These are phyloP conservation scores for Ypsolopha scabrella DNA, from an alignment of 2,888 invertebrate species.

Conservation along the genomic window DNA sequence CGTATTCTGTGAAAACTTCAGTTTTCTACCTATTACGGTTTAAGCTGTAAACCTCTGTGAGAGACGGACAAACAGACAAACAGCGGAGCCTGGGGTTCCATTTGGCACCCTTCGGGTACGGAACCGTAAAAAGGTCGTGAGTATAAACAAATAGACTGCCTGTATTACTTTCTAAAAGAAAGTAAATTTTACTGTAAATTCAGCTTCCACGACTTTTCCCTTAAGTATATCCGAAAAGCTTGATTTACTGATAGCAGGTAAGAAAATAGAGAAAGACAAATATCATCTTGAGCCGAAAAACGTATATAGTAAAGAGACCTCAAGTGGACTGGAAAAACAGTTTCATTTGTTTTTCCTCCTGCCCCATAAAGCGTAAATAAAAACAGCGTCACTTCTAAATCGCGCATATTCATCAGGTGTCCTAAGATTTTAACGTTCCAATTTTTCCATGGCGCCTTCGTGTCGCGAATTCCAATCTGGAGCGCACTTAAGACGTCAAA, in stretches of 20 bases:
- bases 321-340: background rate
- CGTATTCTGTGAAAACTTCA: too few species aligned
- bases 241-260: background rate
- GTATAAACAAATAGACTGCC: too few species aligned
- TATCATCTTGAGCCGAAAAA: background rate
- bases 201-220: background rate
- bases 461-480: slow-evolving; percentile 35
- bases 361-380: background rate
- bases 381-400: slow-evolving; percentile 10
- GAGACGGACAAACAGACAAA: too few species aligned
- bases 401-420: slow-evolving; percentile 19
- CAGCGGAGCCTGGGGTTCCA: too few species aligned
- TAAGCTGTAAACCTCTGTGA: too few species aligned
- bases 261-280: background rate
- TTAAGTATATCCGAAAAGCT: background rate
- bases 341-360: background rate
- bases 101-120: too few species aligned
- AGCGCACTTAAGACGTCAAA: slow-evolving; percentile 47
- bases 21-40: too few species aligned
- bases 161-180: too few species aligned
- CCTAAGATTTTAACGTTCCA: slow-evolving; percentile 10
- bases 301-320: background rate
- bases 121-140: too few species aligned
- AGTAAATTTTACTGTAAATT: background rate
- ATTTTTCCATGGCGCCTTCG: slow-evolving; percentile 10